Percentiles rank a stretch among this genome's conserved stretches.
Evolutionary conservation across 2,888 invertebrate species (phyloP).

Genomic region (Sussaba pulchella): DNA sequence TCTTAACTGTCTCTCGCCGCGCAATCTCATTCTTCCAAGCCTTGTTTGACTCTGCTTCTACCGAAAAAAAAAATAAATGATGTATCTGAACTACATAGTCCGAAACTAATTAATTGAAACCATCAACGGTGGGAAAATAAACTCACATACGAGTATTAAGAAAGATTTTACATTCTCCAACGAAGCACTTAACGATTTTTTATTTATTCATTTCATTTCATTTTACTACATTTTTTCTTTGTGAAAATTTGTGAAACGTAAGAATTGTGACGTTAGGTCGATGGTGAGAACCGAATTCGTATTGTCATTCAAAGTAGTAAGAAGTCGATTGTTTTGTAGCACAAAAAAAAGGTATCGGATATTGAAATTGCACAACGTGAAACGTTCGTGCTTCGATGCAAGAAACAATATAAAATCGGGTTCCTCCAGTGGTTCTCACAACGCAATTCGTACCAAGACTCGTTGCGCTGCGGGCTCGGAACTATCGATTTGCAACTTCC

Average conservation of each 20-base stretch:
- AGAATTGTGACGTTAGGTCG: neutral
- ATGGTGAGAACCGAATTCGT: conserved; percentile 3
- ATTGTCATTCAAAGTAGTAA: neutral
- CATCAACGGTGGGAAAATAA: neutral
- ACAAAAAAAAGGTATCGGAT: neutral
- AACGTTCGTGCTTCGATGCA: neutral
- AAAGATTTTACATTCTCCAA: too few species aligned
- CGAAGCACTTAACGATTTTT: too few species aligned
- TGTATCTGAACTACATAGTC: neutral
- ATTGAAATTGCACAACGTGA: neutral
- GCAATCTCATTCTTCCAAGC: conserved; percentile 18
- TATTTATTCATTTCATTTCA: neutral
- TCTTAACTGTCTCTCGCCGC: conserved; percentile 3
- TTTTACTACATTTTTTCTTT: neutral
- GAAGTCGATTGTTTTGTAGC: neutral
- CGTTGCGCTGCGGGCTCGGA: conserved; percentile 12
- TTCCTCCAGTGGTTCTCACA: neutral
- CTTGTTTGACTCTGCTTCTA: too few species aligned
- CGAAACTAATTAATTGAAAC: neutral
- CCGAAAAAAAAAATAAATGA: conserved; percentile 1
- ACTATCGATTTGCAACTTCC: conserved; percentile 53
- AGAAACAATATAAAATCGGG: neutral
- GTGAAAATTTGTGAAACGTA: too few species aligned
- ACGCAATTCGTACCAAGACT: neutral
- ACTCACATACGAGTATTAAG: neutral